Evolutionary conservation across 2,888 invertebrate genomes (phyloP).

Genomic region (Coecobrya sp.): DNA sequence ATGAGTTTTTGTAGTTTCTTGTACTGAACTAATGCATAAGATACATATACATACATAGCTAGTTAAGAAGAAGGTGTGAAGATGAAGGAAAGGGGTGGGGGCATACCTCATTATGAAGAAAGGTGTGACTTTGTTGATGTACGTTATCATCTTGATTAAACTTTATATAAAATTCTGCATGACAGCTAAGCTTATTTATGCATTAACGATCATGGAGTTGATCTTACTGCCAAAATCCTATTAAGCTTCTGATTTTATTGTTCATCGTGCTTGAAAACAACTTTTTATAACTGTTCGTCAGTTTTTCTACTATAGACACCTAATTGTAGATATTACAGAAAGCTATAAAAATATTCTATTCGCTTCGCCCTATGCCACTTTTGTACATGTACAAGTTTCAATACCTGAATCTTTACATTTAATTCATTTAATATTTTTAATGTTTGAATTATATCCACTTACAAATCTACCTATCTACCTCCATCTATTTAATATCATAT

Average conservation of each 20-base stretch:
- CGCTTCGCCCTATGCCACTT: background rate
- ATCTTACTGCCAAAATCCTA: background rate
- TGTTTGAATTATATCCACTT: no score
- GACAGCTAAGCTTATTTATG: constrained; percentile 16
- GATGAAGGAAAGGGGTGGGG: constrained; percentile 63
- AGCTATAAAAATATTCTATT: no score
- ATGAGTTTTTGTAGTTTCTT: background rate
- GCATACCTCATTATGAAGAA: constrained; percentile 26
- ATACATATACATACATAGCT: constrained; percentile 1
- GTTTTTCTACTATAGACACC: background rate
- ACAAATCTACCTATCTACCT: background rate
- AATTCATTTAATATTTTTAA: no score
- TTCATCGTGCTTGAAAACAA: background rate
- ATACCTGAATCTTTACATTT: no score
- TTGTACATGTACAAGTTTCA: no score
- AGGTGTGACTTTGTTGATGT: constrained; percentile 79
- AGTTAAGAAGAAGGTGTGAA: constrained; percentile 58
- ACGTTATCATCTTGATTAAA: constrained; percentile 68
- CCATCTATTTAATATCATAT: background rate
- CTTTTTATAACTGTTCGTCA: background rate
- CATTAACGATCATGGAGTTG: background rate
- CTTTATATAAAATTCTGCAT: constrained; percentile 26
- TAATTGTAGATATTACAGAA: background rate
- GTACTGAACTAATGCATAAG: background rate
- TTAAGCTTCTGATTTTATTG: background rate